Percentiles rank a stretch among this genome's conserved stretches.
These are phyloP conservation scores for Cephus cinctus DNA, from an alignment of 1,140 invertebrate species.

Conservation along the genomic window DNA sequence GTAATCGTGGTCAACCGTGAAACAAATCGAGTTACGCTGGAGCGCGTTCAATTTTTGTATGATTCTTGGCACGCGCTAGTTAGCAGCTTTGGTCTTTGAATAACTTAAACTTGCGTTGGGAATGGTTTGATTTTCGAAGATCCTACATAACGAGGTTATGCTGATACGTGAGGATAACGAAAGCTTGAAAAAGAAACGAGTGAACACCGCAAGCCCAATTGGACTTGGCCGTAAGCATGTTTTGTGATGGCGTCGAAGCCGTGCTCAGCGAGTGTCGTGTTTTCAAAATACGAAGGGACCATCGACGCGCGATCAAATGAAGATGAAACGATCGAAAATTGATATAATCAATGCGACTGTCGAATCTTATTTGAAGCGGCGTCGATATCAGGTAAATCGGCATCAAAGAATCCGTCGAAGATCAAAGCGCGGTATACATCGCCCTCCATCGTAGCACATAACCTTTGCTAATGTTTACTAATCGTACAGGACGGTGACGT, in stretches of 20 bases:
- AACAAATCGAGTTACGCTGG: too few species aligned
- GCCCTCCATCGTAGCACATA: constrained; percentile 17
- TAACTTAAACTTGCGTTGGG: not conserved
- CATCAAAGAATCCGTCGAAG: not conserved
- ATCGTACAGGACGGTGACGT: constrained; percentile 41
- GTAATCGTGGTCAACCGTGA: not conserved
- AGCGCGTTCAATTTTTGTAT: too few species aligned
- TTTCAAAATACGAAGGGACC: constrained; percentile 19
- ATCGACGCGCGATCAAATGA: constrained; percentile 29
- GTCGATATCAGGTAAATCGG: constrained; percentile 48
- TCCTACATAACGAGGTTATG: too few species aligned
- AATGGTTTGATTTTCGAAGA: not conserved
- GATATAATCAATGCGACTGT: constrained; percentile 53
- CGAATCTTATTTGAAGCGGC: constrained; percentile 53
- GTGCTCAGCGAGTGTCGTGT: constrained; percentile 13
- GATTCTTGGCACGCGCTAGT: not conserved
- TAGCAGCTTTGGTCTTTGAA: not conserved
- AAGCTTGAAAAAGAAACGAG: not conserved
- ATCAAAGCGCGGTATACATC: constrained; percentile 1
- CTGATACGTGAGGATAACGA: too few species aligned
- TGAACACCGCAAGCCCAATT: not conserved
- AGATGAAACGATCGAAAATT: constrained; percentile 54
- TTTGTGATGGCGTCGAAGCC: constrained; percentile 22
- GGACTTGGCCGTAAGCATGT: constrained; percentile 10
- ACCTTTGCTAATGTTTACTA: constrained; percentile 37